Percentiles rank a stretch among this genome's conserved stretches.
Conservation (phyloP, 2,888 invertebrate species). For the Chaetogeoica ovagalla region DNA sequence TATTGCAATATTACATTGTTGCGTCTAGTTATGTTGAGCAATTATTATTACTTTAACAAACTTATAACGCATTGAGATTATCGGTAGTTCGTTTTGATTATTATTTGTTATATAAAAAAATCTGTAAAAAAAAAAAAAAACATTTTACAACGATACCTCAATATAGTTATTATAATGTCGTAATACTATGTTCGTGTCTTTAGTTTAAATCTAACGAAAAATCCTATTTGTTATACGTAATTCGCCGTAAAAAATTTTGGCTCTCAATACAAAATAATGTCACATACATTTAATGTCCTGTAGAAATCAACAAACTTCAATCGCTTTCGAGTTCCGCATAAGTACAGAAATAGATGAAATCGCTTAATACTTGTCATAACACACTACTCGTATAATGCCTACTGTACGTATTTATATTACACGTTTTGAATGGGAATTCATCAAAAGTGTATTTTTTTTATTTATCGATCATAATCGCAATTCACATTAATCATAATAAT, state of each 20-base stretch:
- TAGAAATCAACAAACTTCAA: slow-evolving; percentile 29
- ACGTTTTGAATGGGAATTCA: neutral
- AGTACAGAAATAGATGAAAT: slow-evolving; percentile 32
- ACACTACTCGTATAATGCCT: too few relatives aligned
- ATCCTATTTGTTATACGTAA: slow-evolving; percentile 37
- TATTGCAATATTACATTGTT: too few relatives aligned
- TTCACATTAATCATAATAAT: too few relatives aligned
- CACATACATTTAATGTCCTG: slow-evolving; percentile 22
- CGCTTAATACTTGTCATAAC: slow-evolving; percentile 19
- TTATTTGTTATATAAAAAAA: too few relatives aligned
- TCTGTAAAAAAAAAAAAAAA: too few relatives aligned
- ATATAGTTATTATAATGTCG: neutral
- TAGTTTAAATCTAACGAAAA: slow-evolving; percentile 25
- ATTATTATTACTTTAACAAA: too few relatives aligned
- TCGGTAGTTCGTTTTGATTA: too few relatives aligned
- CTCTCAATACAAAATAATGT: slow-evolving; percentile 10
- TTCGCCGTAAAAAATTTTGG: slow-evolving; percentile 31
- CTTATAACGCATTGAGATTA: too few relatives aligned
- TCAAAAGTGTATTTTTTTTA: neutral
- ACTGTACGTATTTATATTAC: neutral
- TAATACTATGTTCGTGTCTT: neutral
- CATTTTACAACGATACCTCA: neutral
- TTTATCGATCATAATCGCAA: neutral
- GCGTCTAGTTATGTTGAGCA: too few relatives aligned
- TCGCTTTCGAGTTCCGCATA: slow-evolving; percentile 1